These are phyloP conservation scores for Sebastiscus tertius DNA, from an alignment of 2,797 vertebrate species.

Conservation along the genomic window DNA sequence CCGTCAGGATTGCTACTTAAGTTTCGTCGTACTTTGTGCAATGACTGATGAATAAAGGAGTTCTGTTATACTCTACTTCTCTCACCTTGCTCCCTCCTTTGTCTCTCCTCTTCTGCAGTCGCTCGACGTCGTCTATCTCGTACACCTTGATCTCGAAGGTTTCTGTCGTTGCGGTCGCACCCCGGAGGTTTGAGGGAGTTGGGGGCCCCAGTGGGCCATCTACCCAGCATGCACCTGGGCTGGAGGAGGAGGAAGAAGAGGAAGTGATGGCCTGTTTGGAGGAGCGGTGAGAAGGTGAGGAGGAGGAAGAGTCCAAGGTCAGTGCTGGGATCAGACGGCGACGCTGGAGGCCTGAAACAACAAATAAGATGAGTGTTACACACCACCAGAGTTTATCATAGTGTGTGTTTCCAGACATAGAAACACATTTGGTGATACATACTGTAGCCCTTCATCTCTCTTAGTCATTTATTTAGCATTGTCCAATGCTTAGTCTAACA, in stretches of 20 bases:
- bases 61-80: not conserved
- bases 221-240: slow-evolving; percentile 93
- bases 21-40: too few species aligned
- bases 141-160: slow-evolving; percentile 99
- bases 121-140: slow-evolving; percentile 97
- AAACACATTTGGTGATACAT: not conserved
- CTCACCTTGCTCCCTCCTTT: slow-evolving; percentile 89
- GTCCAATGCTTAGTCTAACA: not conserved
- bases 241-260: slow-evolving; percentile 79
- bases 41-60: too few species aligned
- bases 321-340: slow-evolving; percentile 92
- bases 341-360: slow-evolving; percentile 88
- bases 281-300: slow-evolving; percentile 76
- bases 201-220: slow-evolving; percentile 91
- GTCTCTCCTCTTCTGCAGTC: slow-evolving; percentile 90
- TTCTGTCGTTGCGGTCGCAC: slow-evolving; percentile 78
- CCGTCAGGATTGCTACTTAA: too few species aligned
- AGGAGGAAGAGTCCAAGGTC: slow-evolving; percentile 86
- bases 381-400: not conserved
- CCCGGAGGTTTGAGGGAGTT: slow-evolving; percentile 75
- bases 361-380: not conserved
- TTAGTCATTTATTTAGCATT: not conserved
- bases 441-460: not conserved
- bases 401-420: not conserved
- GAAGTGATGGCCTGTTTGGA: slow-evolving; percentile 87